These are phyloP conservation scores for Chrysolina haemoptera DNA, from an alignment of 2,888 invertebrate species.

Conservation along the genomic window DNA sequence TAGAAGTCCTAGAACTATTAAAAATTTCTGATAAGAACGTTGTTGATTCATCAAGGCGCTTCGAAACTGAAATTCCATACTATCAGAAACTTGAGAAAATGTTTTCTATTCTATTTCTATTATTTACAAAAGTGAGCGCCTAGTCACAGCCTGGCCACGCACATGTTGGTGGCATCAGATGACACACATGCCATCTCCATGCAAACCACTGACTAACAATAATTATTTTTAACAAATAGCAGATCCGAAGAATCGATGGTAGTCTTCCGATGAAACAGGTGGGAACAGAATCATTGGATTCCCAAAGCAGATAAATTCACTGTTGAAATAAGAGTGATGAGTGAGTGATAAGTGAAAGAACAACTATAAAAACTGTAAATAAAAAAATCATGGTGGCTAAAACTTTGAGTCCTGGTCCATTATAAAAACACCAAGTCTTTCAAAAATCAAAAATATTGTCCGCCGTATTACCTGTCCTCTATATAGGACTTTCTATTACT, in stretches of 20 bases:
- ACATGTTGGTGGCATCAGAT: slow-evolving; percentile 62
- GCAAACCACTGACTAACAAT: slow-evolving; percentile 65
- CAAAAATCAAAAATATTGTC: too few relatives aligned
- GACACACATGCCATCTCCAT: slow-evolving; percentile 62
- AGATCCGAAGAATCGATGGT: slow-evolving; percentile 40
- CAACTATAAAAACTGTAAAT: too few relatives aligned
- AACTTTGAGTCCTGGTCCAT: too few relatives aligned
- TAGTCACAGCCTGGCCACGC: slow-evolving; percentile 83
- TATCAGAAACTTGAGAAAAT: slow-evolving; percentile 31
- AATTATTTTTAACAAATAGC: slow-evolving; percentile 26
- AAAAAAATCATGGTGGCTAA: too few relatives aligned
- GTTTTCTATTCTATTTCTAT: slow-evolving; percentile 45
- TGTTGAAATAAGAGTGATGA: not conserved
- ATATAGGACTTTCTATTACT: too few relatives aligned
- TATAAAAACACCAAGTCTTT: too few relatives aligned
- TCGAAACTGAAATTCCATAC: slow-evolving; percentile 6
- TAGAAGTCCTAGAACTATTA: slow-evolving; percentile 11
- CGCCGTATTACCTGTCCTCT: too few relatives aligned
- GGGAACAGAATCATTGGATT: not conserved
- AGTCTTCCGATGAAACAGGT: not conserved
- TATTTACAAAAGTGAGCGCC: slow-evolving; percentile 63
- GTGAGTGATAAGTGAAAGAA: too few relatives aligned
- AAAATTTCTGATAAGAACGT: slow-evolving; percentile 23
- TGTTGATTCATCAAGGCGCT: not conserved
- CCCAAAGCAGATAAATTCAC: not conserved